Evolutionary conservation across 2,888 invertebrate species (phyloP), one percentile per base, ranked within the genome.

Genomic region (Galerucella nymphaeae): DNA sequence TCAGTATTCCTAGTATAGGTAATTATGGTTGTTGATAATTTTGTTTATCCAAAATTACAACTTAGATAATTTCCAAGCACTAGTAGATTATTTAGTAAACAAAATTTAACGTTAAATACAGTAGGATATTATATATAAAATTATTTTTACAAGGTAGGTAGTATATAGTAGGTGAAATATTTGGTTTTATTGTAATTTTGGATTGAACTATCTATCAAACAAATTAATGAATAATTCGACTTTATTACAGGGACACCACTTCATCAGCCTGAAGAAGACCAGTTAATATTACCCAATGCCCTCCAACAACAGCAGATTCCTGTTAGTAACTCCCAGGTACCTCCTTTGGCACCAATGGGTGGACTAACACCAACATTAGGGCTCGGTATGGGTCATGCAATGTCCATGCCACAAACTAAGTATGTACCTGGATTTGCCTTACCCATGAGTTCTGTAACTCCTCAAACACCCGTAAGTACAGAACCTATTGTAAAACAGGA

Each of bases 221-320:
- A 38, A 38, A 38, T 38, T 42, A 11, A 42, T 30, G 4, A 53
- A 66, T n/a, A 65, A 68, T 13, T 65, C 41, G 3, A 62, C 16
- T 20, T 16, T 66, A 38, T 45, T 58, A 30, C 63, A 86, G 86
- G 94, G 70, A 96, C 96, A 8, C 96, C 96, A 2, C 85, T 96
- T 16, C 96, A 96, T 88, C 96, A 96, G 82, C 94, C 95, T 20
- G 96, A 96, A 84, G 95, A 96, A 84, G 96, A 96, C 85, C 96
- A 96, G 85, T 93, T 94, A 85, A 96, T 96, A 81, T 89, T 96
- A 65, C 94, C 95, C 64, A 94, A 94, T 89, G 94, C 95, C 0
- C 88, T 95, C 79, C 92, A 92, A 80, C 94, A 94, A 82, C 94
- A 94, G 68, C 89, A 88, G 66, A 90, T 91, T 50, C 77, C 79